Evolutionary conservation across 1,140 invertebrate genomes (phyloP), one percentile per base, ranked within the genome.

Genomic region (Colletes latitarsis): DNA sequence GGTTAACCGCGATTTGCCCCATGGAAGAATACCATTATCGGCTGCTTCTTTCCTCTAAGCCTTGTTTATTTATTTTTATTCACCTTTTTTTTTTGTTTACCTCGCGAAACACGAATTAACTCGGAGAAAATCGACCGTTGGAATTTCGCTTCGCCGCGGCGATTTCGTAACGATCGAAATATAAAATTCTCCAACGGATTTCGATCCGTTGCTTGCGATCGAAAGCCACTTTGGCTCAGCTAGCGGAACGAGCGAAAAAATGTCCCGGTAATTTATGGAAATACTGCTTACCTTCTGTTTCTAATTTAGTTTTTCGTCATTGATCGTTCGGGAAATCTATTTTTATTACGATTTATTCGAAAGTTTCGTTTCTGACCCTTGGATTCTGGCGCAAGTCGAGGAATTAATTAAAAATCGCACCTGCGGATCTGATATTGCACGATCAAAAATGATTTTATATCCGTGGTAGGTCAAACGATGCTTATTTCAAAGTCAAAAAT

Each of bases 161-260:
- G 21, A 70, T 78, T 73, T 78, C 52, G 68, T 73, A 78, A 78
- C 72, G 49, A 69, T 58, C 60, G 46, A 64, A 78, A 30, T 30
- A 64, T 62, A 72, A 69, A 64, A 78, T 78, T 78, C 58, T 43
- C 60, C 46, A 64, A 69, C 75, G 66, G 43, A 70, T 70, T 9
- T 55, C 52, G 60, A 60, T 19, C n/a, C n/a, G n/a, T n/a, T n/a
- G n/a, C n/a, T n/a, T n/a, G n/a, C n/a, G n/a, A n/a, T n/a, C n/a
- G n/a, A n/a, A n/a, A n/a, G n/a, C n/a, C n/a, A n/a, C n/a, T n/a
- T n/a, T 14, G 17, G 12, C 49, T 52, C 66, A 19, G 21, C 15
- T 41, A n/a, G 19, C 15, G 75, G 66, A 76, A 76, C 73, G 60
- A 52, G 30, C 8, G 63, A 76, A 67, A 67, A 43, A 57, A 30